Conservation (phyloP, 2,113 vertebrate genomes). For the Vulpes lagopus region DNA sequence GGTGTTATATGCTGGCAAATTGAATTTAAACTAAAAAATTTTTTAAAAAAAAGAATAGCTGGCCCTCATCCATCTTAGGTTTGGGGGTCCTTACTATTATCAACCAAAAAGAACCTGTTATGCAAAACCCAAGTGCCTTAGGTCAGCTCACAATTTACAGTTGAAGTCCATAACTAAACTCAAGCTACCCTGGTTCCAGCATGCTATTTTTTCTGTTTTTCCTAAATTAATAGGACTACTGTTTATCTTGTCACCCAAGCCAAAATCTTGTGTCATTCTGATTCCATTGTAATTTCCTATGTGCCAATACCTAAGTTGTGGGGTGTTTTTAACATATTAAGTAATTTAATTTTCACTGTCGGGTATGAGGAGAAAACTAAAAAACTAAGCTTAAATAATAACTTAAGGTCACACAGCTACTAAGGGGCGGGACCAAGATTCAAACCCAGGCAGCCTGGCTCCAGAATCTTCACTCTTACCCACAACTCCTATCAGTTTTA, state of each 20-base stretch:
- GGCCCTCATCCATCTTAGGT: background rate
- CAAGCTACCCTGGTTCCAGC: background rate
- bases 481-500: background rate
- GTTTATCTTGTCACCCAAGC: background rate
- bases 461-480: background rate
- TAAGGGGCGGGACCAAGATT: background rate
- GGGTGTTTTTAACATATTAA: background rate
- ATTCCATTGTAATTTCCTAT: background rate
- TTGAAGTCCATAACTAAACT: background rate
- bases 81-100: background rate
- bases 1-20: too few species aligned
- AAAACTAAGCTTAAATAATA: background rate
- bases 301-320: background rate
- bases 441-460: background rate
- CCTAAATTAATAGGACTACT: background rate
- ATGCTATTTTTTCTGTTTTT: background rate
- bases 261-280: background rate
- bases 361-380: background rate
- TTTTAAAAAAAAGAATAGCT: background rate
- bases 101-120: background rate
- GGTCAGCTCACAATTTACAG: background rate
- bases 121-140: background rate
- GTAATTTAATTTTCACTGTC: background rate
- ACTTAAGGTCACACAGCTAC: background rate
- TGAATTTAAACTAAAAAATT: too few species aligned